Base-by-base conservation (phyloP, 1,140 invertebrate genomes). In the Bombus difficillimus region DNA sequence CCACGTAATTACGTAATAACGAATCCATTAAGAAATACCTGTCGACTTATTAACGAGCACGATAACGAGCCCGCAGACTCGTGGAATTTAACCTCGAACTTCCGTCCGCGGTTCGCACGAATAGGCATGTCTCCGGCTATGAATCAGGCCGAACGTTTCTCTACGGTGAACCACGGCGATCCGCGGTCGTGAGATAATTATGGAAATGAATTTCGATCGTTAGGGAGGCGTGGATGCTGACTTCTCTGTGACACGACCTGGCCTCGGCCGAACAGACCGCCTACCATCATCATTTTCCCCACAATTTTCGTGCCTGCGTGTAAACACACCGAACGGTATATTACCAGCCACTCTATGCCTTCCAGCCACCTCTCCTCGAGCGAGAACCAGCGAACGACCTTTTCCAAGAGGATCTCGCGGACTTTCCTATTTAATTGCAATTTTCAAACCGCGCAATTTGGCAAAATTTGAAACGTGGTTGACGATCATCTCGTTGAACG, bases 121-220 rank as follows among this genome's bases (percentile, higher is more conserved):
- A 25, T 8, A 37, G 43, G 25, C 73, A 62, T 85, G 78, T 69
- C 88, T 53, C 64, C 43, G 75, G 74, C 39, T 77, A 57, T 71
- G 75, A 89, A 90, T 88, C 80, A 64, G 76, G 64, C 43, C 89
- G 76, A 85, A 47, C 68, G 57, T 80, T 90, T 84, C 74, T 64
- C 57, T 25, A 53, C 39, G 57, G 25, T 41, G 77, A 68, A 75
- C 76, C 82, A 64, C 64, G 85, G 25, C 57, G 86, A 85, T 83
- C 81, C 82, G 57, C 82, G 90, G 82, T 91, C 92, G 92, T 92
- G 92, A 92, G 91, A 92, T 93, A 93, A 93, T 93, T 93, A 93
- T 93, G 92, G 92, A 93, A 93, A 93, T 93, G 89, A 90, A 92
- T 93, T 92, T 92, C 87, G 91, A 93, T 92, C 92, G 91, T 92